Conservation (phyloP, 1,140 invertebrate genomes). For the Cherax destructor region DNA sequence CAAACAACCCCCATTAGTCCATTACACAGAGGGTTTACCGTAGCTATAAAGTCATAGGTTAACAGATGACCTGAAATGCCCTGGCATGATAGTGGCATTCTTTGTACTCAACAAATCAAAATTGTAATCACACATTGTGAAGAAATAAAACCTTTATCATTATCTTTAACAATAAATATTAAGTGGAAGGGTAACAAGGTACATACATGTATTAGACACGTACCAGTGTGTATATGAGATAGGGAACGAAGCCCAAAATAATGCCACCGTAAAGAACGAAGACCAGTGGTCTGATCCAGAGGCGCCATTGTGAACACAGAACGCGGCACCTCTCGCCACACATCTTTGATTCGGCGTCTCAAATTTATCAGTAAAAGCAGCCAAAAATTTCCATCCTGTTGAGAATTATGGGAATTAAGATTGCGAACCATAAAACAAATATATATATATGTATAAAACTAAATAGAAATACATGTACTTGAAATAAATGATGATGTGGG, state of each 20-base stretch:
- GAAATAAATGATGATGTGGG: background rate
- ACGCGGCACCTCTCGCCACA: slow-evolving; percentile 61
- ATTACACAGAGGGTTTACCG: too few species aligned
- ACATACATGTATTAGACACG: slow-evolving; percentile 18
- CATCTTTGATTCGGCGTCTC: slow-evolving; percentile 13
- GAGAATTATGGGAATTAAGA: background rate
- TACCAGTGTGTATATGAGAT: slow-evolving; percentile 83
- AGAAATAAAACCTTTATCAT: too few species aligned
- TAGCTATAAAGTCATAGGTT: too few species aligned
- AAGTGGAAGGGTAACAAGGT: too few species aligned
- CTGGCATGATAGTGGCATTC: too few species aligned
- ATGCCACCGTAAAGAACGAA: slow-evolving; percentile 87
- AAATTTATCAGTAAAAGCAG: background rate
- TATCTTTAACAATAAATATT: too few species aligned
- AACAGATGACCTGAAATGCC: too few species aligned
- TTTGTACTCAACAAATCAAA: too few species aligned
- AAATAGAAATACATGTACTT: background rate
- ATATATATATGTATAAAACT: background rate
- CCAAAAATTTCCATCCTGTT: background rate
- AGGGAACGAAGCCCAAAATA: slow-evolving; percentile 88
- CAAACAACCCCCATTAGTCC: too few species aligned
- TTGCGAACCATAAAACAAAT: background rate
- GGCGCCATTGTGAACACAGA: slow-evolving; percentile 81
- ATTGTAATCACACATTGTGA: too few species aligned
- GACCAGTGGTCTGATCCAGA: slow-evolving; percentile 91